A percentile compares a stretch with the other conserved stretches of the same genome.
Evolutionary conservation across 2,113 vertebrate species (phyloP).

Genomic region (Ondatra zibethicus): DNA sequence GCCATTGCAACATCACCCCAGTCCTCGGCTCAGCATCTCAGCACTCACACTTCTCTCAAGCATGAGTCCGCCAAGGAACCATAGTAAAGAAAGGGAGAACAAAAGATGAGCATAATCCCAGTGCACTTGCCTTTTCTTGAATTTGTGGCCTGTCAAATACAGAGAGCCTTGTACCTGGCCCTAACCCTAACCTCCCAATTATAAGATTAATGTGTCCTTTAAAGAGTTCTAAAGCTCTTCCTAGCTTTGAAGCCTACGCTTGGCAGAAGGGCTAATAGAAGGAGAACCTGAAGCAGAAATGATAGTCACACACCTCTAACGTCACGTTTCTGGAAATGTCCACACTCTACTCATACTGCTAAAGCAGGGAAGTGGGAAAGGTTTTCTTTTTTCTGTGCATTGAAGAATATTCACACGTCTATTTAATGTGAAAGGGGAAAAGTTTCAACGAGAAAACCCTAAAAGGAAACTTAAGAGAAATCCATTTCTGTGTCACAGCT

Average conservation of each 20-base stretch:
- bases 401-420: constrained; percentile 15
- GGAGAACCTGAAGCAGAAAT: constrained; percentile 1
- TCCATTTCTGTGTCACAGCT: neutral
- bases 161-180: neutral
- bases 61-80: neutral
- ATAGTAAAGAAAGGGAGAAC: neutral
- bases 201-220: neutral
- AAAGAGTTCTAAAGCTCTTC: neutral
- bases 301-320: neutral
- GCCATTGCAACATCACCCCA: neutral
- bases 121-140: neutral
- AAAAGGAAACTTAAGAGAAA: neutral
- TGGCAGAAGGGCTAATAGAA: neutral
- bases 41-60: neutral
- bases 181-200: neutral
- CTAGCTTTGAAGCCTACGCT: neutral
- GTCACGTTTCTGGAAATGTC: constrained; percentile 4
- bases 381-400: neutral
- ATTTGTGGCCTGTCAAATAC: neutral
- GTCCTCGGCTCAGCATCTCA: neutral
- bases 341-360: neutral
- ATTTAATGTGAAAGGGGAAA: neutral
- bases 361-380: neutral
- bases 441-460: neutral
- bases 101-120: neutral